phyloP scores from a whole-genome alignment of 30 jellyfish, hydroid and myxozoan genomes.

The Cassiopea xamachana region DNA sequence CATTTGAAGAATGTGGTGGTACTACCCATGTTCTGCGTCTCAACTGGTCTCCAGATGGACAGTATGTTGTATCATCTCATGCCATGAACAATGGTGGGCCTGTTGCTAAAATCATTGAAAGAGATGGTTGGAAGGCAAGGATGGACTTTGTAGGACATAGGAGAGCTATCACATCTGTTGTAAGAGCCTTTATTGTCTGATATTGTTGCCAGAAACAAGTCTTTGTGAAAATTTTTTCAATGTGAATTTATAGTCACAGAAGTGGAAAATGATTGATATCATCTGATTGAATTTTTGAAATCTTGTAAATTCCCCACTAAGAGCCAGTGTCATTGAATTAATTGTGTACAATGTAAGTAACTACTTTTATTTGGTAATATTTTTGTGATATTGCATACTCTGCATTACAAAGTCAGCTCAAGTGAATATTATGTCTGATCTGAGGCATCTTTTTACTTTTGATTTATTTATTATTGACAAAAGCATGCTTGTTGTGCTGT shows the following conservation, averaged over 20 bases:
- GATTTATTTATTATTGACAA: background rate
- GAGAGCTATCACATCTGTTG: constrained; percentile 96
- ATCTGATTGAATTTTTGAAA: background rate
- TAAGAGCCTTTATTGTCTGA: constrained; percentile 11
- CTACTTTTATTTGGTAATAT: too few species aligned
- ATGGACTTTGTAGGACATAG: constrained; percentile 99
- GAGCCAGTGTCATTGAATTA: too few species aligned
- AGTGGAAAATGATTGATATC: background rate
- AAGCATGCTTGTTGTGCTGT: background rate
- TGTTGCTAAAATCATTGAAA: constrained; percentile 93
- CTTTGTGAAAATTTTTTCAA: background rate
- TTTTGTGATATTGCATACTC: too few species aligned
- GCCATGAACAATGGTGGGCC: constrained; percentile 99
- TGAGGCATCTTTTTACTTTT: too few species aligned
- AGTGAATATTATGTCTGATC: too few species aligned
- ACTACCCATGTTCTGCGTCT: constrained; percentile 95
- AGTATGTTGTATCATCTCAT: constrained; percentile 95
- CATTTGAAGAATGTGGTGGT: constrained; percentile 93
- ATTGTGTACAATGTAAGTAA: too few species aligned
- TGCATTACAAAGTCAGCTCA: too few species aligned
- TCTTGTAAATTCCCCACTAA: too few species aligned
- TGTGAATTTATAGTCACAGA: background rate
- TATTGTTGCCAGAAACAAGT: background rate
- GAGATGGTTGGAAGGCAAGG: constrained; percentile 96
- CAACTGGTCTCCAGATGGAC: constrained; percentile 99